These are phyloP conservation scores for Drosophila meridionalis DNA, from an alignment of 2,888 invertebrate genomes.

Conservation along the genomic window DNA sequence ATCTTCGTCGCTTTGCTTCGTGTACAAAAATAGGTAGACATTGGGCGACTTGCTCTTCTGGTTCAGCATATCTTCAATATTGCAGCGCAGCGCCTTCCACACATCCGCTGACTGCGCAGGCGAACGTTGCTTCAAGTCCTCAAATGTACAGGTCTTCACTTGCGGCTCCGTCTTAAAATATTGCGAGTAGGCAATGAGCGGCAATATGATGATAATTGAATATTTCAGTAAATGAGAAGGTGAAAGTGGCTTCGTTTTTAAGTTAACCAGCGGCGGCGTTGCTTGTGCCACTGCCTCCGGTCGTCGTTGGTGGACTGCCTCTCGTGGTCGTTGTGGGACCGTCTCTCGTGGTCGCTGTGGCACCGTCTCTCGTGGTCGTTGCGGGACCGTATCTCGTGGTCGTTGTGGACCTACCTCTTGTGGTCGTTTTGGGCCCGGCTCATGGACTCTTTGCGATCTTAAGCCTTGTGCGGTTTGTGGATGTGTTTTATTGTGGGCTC, in stretches of 20 bases:
- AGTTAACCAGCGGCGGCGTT: too few relatives aligned
- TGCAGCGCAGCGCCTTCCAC: conserved; percentile 67
- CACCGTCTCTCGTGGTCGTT: not conserved
- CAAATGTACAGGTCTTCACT: conserved; percentile 66
- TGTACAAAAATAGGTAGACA: conserved; percentile 78
- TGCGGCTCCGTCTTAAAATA: not conserved
- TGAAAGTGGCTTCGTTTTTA: not conserved
- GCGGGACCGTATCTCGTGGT: not conserved
- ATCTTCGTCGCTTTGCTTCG: conserved; percentile 11
- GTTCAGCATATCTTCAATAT: conserved; percentile 76
- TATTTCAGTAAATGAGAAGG: conserved; percentile 4
- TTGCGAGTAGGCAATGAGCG: not conserved
- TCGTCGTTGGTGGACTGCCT: not conserved
- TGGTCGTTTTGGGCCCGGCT: not conserved
- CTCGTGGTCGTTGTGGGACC: too few relatives aligned
- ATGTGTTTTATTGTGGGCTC: not conserved
- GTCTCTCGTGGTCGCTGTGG: not conserved
- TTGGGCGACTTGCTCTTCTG: conserved; percentile 57
- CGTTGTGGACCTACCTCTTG: not conserved
- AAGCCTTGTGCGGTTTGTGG: too few relatives aligned
- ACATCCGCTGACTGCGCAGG: conserved; percentile 58
- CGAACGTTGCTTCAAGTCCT: conserved; percentile 33
- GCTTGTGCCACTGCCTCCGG: not conserved
- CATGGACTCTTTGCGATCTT: not conserved
- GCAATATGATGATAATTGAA: conserved; percentile 14